These are phyloP conservation scores for Echeneis naucrates DNA, from an alignment of 2,797 vertebrate genomes.

Conservation along the genomic window DNA sequence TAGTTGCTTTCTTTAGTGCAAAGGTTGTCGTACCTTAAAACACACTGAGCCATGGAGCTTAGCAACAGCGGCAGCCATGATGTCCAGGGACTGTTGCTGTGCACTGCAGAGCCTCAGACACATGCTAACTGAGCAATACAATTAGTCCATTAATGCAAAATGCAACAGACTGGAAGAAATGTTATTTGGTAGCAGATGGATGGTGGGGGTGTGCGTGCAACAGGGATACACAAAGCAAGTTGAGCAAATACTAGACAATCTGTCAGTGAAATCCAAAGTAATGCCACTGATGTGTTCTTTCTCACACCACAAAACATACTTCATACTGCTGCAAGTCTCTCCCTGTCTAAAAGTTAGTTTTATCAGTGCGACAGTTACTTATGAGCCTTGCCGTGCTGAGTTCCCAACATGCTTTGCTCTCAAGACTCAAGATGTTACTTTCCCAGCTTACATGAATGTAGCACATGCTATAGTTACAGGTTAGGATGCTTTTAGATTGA, in stretches of 20 bases:
- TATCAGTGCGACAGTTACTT: not conserved
- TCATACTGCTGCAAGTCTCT: not conserved
- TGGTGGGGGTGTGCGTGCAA: not conserved
- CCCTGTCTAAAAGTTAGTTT: not conserved
- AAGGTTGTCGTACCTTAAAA: slow-evolving; percentile 66
- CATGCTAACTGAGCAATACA: slow-evolving; percentile 89
- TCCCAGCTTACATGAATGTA: not conserved
- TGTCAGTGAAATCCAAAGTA: slow-evolving; percentile 61
- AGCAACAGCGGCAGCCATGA: slow-evolving; percentile 49
- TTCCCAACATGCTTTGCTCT: not conserved
- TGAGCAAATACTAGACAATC: slow-evolving; percentile 49
- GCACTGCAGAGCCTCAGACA: slow-evolving; percentile 68
- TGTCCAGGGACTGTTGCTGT: slow-evolving; percentile 69
- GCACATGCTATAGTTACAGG: not conserved
- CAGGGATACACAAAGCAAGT: slow-evolving; percentile 36
- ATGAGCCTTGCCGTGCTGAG: not conserved
- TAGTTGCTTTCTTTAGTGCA: slow-evolving; percentile 29
- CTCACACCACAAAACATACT: not conserved
- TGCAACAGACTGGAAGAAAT: slow-evolving; percentile 34
- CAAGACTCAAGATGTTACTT: not conserved
- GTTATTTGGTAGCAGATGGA: slow-evolving; percentile 52
- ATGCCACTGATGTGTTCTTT: not conserved
- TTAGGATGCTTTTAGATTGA: not conserved
- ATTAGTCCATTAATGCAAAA: slow-evolving; percentile 75
- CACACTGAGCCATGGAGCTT: slow-evolving; percentile 64